phyloP scores from a whole-genome alignment of 37 sponge, comb jelly and placozoan species.

The Axinella damicornis region DNA sequence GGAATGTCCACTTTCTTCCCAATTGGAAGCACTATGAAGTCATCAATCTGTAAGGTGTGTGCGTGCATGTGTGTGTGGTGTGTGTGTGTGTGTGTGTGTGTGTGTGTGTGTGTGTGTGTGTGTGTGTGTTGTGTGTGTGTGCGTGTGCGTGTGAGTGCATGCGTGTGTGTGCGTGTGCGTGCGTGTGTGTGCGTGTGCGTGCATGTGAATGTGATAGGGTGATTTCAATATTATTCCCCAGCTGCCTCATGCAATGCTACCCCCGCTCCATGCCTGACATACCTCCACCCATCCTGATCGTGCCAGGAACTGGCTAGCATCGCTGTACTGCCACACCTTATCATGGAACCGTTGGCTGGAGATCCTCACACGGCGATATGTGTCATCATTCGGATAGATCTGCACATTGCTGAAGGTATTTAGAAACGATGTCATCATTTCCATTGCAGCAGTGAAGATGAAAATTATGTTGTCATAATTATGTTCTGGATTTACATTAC shows the following conservation, averaged over 20 bases:
- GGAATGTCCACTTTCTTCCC: conserved; percentile 48
- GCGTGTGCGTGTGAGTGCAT: too few species aligned
- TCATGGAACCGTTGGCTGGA: conserved; percentile 52
- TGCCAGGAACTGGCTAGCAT: conserved; percentile 57
- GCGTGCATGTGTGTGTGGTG: not conserved
- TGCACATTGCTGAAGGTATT: conserved; percentile 63
- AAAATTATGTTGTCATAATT: too few species aligned
- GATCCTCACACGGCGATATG: conserved; percentile 64
- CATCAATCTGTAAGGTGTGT: conserved; percentile 55
- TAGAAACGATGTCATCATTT: too few species aligned
- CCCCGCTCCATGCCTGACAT: not conserved
- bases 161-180: too few species aligned
- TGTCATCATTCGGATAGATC: conserved; percentile 60
- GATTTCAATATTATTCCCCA: too few species aligned
- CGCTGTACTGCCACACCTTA: conserved; percentile 62
- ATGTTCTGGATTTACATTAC: too few species aligned
- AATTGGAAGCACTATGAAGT: conserved; percentile 75
- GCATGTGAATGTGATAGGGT: too few species aligned
- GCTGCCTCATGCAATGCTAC: too few species aligned
- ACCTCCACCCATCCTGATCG: conserved; percentile 81
- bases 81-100: too few species aligned
- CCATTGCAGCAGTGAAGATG: too few species aligned
- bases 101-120: not conserved
- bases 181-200: too few species aligned
- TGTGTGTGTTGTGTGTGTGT: too few species aligned